Conservation (phyloP, 2,113 vertebrate species). For the Callocephalon fimbriatum region DNA sequence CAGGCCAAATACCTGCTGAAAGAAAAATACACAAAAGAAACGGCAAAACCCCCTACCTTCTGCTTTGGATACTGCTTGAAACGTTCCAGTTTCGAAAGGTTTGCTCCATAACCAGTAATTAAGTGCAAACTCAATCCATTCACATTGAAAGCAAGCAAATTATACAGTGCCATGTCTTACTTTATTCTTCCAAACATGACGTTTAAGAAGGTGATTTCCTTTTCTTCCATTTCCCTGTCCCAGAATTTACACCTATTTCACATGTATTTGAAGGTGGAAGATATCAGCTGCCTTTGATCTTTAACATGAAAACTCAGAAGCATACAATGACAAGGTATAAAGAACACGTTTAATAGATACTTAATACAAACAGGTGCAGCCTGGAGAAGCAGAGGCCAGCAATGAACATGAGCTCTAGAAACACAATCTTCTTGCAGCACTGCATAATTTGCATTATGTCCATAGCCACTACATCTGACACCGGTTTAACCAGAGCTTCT, state of each 20-base stretch:
- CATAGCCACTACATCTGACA: neutral
- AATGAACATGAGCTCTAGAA: accelerated
- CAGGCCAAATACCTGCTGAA: neutral
- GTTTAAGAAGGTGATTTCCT: neutral
- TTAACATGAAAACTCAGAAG: neutral
- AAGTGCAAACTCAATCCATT: neutral
- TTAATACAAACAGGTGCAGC: neutral
- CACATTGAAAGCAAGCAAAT: neutral
- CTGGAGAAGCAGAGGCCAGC: neutral
- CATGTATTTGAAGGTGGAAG: neutral
- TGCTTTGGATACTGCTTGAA: neutral
- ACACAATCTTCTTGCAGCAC: neutral
- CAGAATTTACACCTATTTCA: neutral
- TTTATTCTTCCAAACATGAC: neutral
- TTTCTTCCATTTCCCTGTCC: neutral
- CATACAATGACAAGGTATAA: neutral
- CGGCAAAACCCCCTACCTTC: neutral
- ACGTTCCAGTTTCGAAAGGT: neutral
- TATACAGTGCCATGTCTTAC: neutral
- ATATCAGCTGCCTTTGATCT: neutral
- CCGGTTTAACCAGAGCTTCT: neutral
- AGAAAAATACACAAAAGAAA: neutral
- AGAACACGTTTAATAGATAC: neutral
- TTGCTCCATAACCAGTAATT: neutral
- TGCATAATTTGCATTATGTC: neutral